These are phyloP conservation scores for Gallinago stenura DNA, from an alignment of 2,797 vertebrate species.

Conservation along the genomic window DNA sequence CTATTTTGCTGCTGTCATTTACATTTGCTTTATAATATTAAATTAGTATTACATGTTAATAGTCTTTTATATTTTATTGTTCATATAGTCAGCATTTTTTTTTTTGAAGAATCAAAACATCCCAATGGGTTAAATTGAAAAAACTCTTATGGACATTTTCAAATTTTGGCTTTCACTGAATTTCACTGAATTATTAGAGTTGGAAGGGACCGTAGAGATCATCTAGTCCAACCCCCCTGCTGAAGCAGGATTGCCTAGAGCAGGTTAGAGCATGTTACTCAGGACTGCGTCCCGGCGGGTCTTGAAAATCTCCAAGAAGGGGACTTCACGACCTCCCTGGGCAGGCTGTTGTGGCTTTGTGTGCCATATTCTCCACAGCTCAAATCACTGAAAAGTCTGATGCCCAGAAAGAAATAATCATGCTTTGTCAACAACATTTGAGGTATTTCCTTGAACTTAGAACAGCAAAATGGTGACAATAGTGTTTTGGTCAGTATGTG, in stretches of 20 bases:
- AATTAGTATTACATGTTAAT: not conserved
- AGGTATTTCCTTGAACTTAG: not conserved
- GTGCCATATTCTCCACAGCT: not conserved
- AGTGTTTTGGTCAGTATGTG: not conserved
- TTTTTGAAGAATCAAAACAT: not conserved
- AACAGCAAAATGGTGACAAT: not conserved
- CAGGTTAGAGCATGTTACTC: too few species aligned
- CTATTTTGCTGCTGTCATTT: not conserved
- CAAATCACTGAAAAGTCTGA: not conserved
- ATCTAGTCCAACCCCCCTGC: too few species aligned
- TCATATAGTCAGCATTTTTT: not conserved
- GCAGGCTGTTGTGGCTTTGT: not conserved
- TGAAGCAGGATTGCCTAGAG: too few species aligned
- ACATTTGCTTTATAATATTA: not conserved
- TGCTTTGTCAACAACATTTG: not conserved
- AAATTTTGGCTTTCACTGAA: not conserved
- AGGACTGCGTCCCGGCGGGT: too few species aligned
- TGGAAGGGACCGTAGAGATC: too few species aligned
- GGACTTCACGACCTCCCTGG: too few species aligned
- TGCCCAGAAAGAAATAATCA: not conserved
- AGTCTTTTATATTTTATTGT: not conserved
- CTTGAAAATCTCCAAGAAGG: too few species aligned
- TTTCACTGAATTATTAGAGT: too few species aligned
- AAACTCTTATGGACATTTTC: not conserved
- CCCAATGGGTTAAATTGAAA: not conserved